Evolutionary conservation across 2,797 vertebrate genomes (phyloP), one percentile per base, ranked within the genome.

Genomic region (Myotis myotis): DNA sequence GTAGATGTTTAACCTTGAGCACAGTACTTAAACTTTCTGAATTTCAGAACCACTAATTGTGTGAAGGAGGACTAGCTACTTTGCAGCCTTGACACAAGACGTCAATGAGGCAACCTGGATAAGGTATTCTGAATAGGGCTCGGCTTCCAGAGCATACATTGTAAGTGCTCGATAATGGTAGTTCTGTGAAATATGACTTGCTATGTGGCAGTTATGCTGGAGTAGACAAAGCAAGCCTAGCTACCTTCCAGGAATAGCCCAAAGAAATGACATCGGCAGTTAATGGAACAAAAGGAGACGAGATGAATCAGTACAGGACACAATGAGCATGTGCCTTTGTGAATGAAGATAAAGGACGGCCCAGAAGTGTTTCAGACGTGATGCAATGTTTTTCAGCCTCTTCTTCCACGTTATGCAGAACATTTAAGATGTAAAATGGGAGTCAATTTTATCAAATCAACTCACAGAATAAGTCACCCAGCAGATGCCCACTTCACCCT

Each of bases 391-490:
- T 75, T 49, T 33, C 19, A 57, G 44, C 4, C 36, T 70, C n/a
- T 36, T 82, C 51, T 75, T 80, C 55, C 41, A 88, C 25, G 1
- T 51, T 80, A 15, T 76, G 33, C n/a, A 75, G 83, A 93, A 93
- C 20, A 60, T 72, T 82, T 41, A 41, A 79, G 22, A 60, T 60
- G 62, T 49, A 76, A 86, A 86, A 44, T 22, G 9, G 36, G 20
- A 96, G 72, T 91, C n/a, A 30, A 36, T 96, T 91, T 91, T 74
- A 87, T 57, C 66, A 38, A 47, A 78, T 47, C 66, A 89, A 41
- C 91, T 94, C 66, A 28, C 60, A 64, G 23, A 87, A 62, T 72
- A 87, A 75, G 62, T 87, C 33, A 62, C 30, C 38, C 51, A 70
- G 38, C 1, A 49, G 90, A 71, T 44, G 51, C 30, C 23, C 66